These are phyloP conservation scores for Botrylloides violaceus DNA, from an alignment of 23 tunicate species.

Conservation along the genomic window DNA sequence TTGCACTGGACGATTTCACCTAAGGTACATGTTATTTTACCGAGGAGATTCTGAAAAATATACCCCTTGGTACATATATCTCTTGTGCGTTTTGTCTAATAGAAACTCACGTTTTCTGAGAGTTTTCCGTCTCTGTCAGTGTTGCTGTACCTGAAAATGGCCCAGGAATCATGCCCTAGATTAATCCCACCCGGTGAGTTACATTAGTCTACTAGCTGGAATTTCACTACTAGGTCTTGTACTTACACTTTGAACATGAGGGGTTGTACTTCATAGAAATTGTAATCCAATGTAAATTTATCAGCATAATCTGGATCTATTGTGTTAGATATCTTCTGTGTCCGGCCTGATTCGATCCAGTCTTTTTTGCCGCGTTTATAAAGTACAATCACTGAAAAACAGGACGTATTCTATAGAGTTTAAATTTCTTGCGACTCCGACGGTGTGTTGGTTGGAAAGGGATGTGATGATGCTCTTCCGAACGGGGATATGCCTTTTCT, in stretches of 20 bases:
- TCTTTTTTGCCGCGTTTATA: not conserved
- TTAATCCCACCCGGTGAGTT: too few relatives aligned
- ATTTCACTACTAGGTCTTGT: too few relatives aligned
- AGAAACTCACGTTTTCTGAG: not conserved
- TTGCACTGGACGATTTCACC: not conserved
- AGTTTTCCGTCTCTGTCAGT: not conserved
- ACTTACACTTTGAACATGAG: not conserved
- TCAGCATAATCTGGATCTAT: not conserved
- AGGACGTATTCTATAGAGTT: too few relatives aligned
- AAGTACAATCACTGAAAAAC: not conserved
- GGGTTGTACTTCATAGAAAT: not conserved
- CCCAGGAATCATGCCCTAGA: too few relatives aligned
- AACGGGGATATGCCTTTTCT: too few relatives aligned
- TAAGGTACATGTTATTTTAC: not conserved
- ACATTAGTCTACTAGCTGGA: too few relatives aligned
- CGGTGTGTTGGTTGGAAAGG: too few relatives aligned
- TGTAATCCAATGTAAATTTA: not conserved
- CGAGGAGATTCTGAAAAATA: not conserved
- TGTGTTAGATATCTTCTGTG: not conserved
- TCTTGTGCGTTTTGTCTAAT: not conserved
- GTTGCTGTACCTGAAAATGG: not conserved
- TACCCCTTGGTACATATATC: not conserved
- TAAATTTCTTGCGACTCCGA: too few relatives aligned
- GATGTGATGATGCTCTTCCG: too few relatives aligned
- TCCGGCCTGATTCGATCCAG: not conserved